These are phyloP conservation scores for Tetramorium bicarinatum DNA, from an alignment of 2,888 invertebrate genomes.

Conservation along the genomic window DNA sequence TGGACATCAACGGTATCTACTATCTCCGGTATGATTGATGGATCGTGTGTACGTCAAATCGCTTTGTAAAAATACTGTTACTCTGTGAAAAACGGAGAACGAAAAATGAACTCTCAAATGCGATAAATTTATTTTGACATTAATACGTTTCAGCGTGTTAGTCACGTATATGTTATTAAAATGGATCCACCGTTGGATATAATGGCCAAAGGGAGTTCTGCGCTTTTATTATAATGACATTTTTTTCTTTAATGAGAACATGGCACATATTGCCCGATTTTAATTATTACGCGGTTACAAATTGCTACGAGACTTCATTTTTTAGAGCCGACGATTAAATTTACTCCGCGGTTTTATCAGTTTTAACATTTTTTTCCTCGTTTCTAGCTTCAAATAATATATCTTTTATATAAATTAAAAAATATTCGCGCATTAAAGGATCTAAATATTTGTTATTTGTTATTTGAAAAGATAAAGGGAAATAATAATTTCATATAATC, in stretches of 20 bases:
- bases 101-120: slow-evolving; percentile 15
- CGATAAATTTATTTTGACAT: slow-evolving; percentile 26
- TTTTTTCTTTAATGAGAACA: neutral
- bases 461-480: slow-evolving; percentile 19
- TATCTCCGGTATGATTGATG: slow-evolving; percentile 40
- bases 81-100: slow-evolving; percentile 4
- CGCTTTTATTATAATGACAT: slow-evolving; percentile 22
- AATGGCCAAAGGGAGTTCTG: neutral
- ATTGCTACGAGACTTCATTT: neutral
- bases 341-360: neutral
- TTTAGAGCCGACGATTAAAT: neutral
- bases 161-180: slow-evolving; percentile 13
- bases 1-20: slow-evolving; percentile 9
- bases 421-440: neutral
- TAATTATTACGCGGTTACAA: slow-evolving; percentile 16
- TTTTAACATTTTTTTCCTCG: neutral
- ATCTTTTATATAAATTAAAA: neutral
- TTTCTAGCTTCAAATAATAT: neutral
- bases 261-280: neutral
- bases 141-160: slow-evolving; percentile 10
- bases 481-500: neutral
- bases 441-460: neutral
- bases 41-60: slow-evolving; percentile 14
- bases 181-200: neutral
- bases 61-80: slow-evolving; percentile 26